A percentile compares a stretch with the other conserved stretches of the same genome.
Conservation (phyloP, 2,888 invertebrate species). For the Tubulanus polymorphus region DNA sequence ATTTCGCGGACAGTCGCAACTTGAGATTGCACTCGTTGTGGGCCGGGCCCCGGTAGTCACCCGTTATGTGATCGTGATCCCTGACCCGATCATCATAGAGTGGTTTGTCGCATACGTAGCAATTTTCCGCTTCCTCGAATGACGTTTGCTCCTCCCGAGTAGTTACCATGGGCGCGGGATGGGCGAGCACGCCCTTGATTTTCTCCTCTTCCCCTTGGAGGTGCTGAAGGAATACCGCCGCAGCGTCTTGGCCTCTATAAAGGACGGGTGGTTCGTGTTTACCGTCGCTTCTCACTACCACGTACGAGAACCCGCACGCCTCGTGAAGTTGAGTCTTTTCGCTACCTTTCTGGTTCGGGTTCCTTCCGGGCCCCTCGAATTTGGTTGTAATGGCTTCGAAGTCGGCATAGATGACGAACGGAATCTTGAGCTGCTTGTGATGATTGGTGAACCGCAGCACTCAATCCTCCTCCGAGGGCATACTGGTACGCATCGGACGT, state of each 20-base stretch:
- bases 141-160: background rate
- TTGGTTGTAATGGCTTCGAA: conserved; percentile 15
- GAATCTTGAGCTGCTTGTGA: conserved; percentile 10
- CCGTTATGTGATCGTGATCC: conserved; percentile 21
- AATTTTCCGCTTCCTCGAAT: conserved; percentile 1
- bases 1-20: conserved; percentile 10
- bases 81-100: conserved; percentile 7
- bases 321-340: conserved; percentile 10
- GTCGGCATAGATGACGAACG: conserved; percentile 17
- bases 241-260: conserved; percentile 10
- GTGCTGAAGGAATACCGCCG: conserved; percentile 7
- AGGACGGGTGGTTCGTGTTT: conserved; percentile 10
- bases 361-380: conserved; percentile 7
- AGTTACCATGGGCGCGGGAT: background rate
- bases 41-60: conserved; percentile 18
- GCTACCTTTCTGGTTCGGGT: conserved; percentile 12
- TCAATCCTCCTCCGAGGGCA: conserved; percentile 13
- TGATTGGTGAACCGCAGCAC: conserved; percentile 13
- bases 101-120: conserved; percentile 10
- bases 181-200: conserved; percentile 2
- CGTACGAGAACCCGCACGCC: conserved; percentile 10
- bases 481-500: conserved; percentile 9
- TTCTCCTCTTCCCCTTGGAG: conserved; percentile 7
- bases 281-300: conserved; percentile 11
- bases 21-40: conserved; percentile 18